These are phyloP conservation scores for Delia radicum DNA, from an alignment of 1,140 invertebrate genomes.

Conservation along the genomic window DNA sequence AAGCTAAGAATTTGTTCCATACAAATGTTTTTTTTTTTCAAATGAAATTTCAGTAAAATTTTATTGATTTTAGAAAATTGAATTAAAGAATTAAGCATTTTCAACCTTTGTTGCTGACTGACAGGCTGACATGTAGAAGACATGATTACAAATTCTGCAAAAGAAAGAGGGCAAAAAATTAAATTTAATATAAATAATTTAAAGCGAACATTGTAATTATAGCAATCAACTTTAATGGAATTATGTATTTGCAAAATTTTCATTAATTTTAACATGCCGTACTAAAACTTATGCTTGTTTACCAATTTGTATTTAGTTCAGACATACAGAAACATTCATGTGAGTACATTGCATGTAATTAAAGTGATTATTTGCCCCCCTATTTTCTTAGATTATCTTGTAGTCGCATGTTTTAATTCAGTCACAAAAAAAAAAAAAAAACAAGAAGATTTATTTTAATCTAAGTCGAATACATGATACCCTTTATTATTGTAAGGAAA, in stretches of 20 bases:
- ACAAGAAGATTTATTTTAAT: too few relatives aligned
- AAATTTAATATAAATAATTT: not conserved
- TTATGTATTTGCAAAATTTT: not conserved
- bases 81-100: too few relatives aligned
- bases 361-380: not conserved
- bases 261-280: not conserved
- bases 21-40: too few relatives aligned
- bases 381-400: not conserved
- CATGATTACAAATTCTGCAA: not conserved
- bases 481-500: too few relatives aligned
- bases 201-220: not conserved
- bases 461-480: too few relatives aligned
- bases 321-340: too few relatives aligned
- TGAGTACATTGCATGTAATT: not conserved
- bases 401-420: not conserved
- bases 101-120: too few relatives aligned
- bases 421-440: not conserved
- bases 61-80: too few relatives aligned
- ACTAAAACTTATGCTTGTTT: not conserved
- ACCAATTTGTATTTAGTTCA: not conserved
- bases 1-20: too few relatives aligned
- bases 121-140: not conserved
- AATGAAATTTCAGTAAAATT: too few relatives aligned
- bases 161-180: not conserved
- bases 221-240: not conserved